Evolutionary conservation across 1,140 invertebrate species (phyloP).

Genomic region (Carposina sasakii): DNA sequence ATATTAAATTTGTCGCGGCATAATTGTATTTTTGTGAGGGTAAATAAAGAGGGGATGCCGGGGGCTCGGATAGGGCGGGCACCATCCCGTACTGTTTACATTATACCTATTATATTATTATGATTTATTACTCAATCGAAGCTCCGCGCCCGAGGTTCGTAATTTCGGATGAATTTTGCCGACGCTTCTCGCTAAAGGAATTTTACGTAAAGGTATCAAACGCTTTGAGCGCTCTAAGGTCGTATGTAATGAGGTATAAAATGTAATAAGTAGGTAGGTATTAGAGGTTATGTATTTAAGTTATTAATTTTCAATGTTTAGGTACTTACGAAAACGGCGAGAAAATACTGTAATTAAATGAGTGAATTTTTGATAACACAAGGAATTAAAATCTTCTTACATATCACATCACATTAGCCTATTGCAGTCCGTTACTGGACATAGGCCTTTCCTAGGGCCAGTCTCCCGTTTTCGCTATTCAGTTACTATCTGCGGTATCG

Average conservation of each 20-base stretch:
- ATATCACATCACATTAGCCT: too few species aligned
- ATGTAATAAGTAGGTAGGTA: neutral
- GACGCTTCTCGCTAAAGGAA: conserved; percentile 13
- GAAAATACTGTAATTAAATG: too few species aligned
- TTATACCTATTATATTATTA: conserved; percentile 63
- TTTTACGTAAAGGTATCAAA: conserved; percentile 24
- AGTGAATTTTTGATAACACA: too few species aligned
- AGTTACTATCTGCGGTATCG: too few species aligned
- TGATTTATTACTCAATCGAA: conserved; percentile 67
- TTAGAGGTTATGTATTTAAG: neutral
- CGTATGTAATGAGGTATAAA: too few species aligned
- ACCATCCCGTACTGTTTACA: conserved; percentile 49
- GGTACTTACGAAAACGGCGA: too few species aligned
- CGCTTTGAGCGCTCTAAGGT: conserved; percentile 40
- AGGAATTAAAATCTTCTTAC: too few species aligned
- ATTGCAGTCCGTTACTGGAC: too few species aligned
- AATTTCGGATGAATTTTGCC: conserved; percentile 56
- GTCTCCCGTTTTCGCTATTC: too few species aligned
- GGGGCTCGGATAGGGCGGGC: conserved; percentile 34
- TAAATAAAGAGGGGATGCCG: conserved; percentile 38
- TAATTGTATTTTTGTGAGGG: conserved; percentile 22
- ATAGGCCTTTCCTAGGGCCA: too few species aligned
- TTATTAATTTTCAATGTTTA: conserved; percentile 2
- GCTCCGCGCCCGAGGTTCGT: conserved; percentile 29
- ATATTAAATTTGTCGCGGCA: conserved; percentile 1